Evolutionary conservation across 2,113 vertebrate genomes (phyloP).

Genomic region (Leptodactylus fuscus): DNA sequence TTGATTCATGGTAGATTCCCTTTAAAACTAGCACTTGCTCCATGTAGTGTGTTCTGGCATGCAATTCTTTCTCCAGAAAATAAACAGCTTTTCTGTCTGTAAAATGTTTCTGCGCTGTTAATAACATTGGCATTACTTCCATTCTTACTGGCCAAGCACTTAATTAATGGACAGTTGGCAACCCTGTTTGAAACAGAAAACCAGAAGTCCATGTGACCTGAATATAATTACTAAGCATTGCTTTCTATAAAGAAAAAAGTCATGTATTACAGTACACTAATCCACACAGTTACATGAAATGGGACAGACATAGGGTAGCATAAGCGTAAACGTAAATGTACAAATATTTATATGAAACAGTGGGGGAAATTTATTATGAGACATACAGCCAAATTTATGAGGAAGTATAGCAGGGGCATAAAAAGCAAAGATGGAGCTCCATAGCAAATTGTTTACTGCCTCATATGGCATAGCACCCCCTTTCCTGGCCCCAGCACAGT

Average conservation of each 20-base stretch:
- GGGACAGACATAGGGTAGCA: not conserved
- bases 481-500: too few relatives aligned
- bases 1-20: not conserved
- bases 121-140: constrained; percentile 14
- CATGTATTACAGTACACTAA: not conserved
- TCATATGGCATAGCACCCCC: too few relatives aligned
- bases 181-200: constrained; percentile 13
- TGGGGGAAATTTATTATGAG: too few relatives aligned
- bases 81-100: constrained; percentile 20
- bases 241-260: not conserved
- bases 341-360: too few relatives aligned
- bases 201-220: constrained; percentile 7
- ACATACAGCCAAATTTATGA: too few relatives aligned
- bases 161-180: constrained; percentile 33
- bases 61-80: not conserved
- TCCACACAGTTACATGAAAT: not conserved
- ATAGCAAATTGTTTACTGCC: too few relatives aligned
- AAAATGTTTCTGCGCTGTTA: constrained; percentile 27
- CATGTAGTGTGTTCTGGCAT: not conserved
- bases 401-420: too few relatives aligned
- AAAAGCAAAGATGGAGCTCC: too few relatives aligned
- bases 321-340: too few relatives aligned
- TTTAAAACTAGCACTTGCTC: not conserved
- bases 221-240: not conserved
- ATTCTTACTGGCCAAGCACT: constrained; percentile 15